These are phyloP conservation scores for Pelecanoides urinatrix DNA, from an alignment of 2,113 vertebrate species.

Conservation along the genomic window DNA sequence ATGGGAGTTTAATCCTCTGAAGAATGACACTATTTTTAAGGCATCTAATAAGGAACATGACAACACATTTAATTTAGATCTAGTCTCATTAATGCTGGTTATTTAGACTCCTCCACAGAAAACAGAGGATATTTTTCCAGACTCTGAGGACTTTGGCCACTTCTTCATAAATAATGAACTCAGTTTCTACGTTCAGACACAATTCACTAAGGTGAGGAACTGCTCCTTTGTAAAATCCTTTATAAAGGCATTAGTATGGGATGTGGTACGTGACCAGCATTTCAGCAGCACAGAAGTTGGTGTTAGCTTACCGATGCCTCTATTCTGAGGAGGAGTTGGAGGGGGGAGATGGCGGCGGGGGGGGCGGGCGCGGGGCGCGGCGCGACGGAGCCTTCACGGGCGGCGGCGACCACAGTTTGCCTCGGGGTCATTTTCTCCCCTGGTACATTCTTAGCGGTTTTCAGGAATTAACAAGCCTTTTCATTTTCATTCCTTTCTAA, in stretches of 20 bases:
- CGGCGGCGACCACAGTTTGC: no score
- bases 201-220: neutral
- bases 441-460: no score
- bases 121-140: neutral
- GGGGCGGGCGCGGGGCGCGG: neutral
- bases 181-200: no score
- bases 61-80: neutral
- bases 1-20: neutral
- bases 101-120: neutral
- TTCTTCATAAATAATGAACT: neutral
- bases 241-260: no score
- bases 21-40: neutral
- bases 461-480: neutral
- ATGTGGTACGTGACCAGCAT: neutral
- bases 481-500: neutral
- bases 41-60: neutral
- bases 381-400: no score
- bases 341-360: neutral
- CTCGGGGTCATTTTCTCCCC: no score
- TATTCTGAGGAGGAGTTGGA: conserved; percentile 53
- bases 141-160: neutral
- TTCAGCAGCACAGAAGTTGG: neutral
- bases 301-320: conserved; percentile 71
- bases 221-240: neutral
- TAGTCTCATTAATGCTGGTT: neutral